Evolutionary conservation across 2,888 invertebrate species (phyloP), one percentile per base, ranked within the genome.

Genomic region (Trachelus stipa): DNA sequence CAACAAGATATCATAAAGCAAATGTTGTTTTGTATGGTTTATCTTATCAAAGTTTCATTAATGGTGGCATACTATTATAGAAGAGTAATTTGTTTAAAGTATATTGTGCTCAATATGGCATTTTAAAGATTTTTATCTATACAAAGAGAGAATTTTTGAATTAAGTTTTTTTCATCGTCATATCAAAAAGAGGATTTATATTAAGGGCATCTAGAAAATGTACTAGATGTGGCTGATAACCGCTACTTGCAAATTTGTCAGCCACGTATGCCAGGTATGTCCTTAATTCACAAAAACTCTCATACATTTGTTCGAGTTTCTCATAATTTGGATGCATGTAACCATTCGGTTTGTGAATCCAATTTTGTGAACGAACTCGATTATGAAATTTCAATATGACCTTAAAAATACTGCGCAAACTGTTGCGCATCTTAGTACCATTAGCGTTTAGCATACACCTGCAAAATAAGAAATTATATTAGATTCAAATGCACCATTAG

Each of bases 381-480:
- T 95, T 93, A 87, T 95, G 95, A 86, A 95, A 95, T 86, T 95
- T 95, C 82, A 96, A 89, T 68, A 96, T 94, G 11, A 96, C 94
- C 75, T 94, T 94, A 85, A 96, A 96, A 31, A 96, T 94, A 88
- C 95, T 95, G 77, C 95, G 94, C 68, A 97, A 92, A 0, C 95
- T 93, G 83, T 94, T 94, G 89, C 94, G 94, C 68, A 96, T 94
- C 3, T 94, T 94, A 37, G 93, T 93, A 40, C 95, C 95, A 76
- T 95, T 93, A 78, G 94, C 94, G 84, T 95, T 96, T 6, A 97
- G 89, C 85, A 96, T 93, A 83, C 96, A 96, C 84, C 96, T 93
- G 85, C 76, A 90, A 89, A 73, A 78, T 76, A 79, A 68, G 69
- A 75, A 73, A 77, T 74, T 31, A 31, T 30, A 71, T 71, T 34